Base-by-base conservation (phyloP, 2,888 invertebrate genomes). In the Silvanus unidentatus region DNA sequence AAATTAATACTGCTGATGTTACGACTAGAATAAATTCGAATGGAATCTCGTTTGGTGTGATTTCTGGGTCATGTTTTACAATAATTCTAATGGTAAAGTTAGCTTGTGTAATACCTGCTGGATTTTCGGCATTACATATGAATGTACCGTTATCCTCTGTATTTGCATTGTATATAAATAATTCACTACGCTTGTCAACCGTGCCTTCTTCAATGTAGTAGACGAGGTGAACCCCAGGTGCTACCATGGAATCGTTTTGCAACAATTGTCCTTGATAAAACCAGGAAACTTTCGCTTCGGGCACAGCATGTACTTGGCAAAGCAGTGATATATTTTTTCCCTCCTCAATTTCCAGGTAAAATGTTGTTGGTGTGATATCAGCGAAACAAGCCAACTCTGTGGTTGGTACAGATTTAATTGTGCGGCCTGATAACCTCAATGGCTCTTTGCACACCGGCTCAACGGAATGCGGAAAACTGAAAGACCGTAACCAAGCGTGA, bases 81-180 rank as follows among this genome's bases (percentile, higher is more conserved):
- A 88, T 77, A 39, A 89, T 81, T 51, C 82, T 77, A 53, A 93
- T 77, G 1, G 92, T 90, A 58, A 88, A 88, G 69, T 93, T 92
- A 46, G 86, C 84, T 54, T 81, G 82, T 0, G 84, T 78, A 45
- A 77, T 79, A 10, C 93, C 93, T 0, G 92, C 93, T 11, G 84
- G 79, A 67, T 93, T 93, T 63, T 88, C 88, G 0, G 92, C 92
- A 9, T 84, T 76, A 69, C 93, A 93, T 4, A 85, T 80, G 66
- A 88, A 91, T 10, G 86, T 87, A 2, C 91, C 91, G 62, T 90
- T 89, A 64, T 90, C 87, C 52, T 85, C 86, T 34, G 77, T 77
- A 16, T 82, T 83, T 30, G 86, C 81, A 65, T 86, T 86, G 62
- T 82, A 82, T 59, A 89, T 85, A 61, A 84, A 82, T 44, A 90